phyloP scores from a whole-genome alignment of 1,140 invertebrate species.

The Chironomus tepperi region DNA sequence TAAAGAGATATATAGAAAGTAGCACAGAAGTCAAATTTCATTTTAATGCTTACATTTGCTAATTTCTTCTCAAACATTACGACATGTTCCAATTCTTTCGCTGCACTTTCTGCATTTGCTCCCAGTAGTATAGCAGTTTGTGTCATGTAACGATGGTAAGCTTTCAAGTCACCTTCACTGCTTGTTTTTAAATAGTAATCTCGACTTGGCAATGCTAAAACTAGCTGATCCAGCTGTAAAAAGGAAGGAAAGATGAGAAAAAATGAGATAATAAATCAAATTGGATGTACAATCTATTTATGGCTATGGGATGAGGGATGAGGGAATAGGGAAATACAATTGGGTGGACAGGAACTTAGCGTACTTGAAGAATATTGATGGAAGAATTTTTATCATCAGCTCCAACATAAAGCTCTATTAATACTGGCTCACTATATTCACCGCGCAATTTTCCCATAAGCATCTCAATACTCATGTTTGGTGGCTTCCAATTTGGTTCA shows the following conservation, averaged over 20 bases:
- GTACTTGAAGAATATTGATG: conserved; percentile 75
- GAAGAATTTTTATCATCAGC: conserved; percentile 81
- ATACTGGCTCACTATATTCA: conserved; percentile 63
- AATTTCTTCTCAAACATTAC: conserved; percentile 67
- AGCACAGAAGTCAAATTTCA: neutral
- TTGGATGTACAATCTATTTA: neutral
- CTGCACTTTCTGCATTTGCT: conserved; percentile 52
- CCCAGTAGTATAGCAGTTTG: conserved; percentile 65
- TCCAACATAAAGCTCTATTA: conserved; percentile 73
- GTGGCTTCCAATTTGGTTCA: conserved; percentile 52
- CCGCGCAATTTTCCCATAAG: conserved; percentile 59
- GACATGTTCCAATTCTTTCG: conserved; percentile 56
- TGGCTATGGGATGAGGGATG: neutral
- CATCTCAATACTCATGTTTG: conserved; percentile 48
- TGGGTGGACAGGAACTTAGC: conserved; percentile 25
- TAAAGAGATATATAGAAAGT: conserved; percentile 22
- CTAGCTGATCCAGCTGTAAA: conserved; percentile 68
- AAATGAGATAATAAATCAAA: neutral
- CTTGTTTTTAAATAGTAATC: conserved; percentile 72
- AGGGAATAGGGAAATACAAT: conserved; percentile 24
- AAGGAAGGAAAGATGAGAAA: neutral
- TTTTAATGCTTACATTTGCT: conserved; percentile 56
- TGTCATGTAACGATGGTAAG: conserved; percentile 72
- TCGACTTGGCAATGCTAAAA: conserved; percentile 65
- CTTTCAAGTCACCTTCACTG: conserved; percentile 54